phyloP scores from a whole-genome alignment of 2,888 invertebrate species.

The Acanthosepion esculentum region DNA sequence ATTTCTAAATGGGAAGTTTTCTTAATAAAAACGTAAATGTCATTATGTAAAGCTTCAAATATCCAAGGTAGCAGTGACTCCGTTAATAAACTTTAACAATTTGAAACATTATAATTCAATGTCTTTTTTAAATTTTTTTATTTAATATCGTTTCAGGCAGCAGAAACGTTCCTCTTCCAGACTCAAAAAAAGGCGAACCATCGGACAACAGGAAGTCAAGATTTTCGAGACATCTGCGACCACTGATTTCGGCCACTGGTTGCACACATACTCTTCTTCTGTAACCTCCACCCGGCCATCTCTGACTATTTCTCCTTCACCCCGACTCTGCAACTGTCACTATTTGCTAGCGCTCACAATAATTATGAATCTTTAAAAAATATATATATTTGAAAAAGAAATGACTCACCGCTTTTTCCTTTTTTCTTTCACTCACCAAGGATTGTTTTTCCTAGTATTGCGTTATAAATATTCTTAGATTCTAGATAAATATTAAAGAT shows the following conservation, averaged over 20 bases:
- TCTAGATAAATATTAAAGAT: neutral
- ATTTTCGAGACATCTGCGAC: neutral
- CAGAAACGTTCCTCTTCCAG: neutral
- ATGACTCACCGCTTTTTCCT: neutral
- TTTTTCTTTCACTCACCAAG: neutral
- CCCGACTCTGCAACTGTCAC: constrained; percentile 48
- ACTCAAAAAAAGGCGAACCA: neutral
- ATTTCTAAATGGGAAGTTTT: too few relatives aligned
- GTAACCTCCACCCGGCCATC: constrained; percentile 49
- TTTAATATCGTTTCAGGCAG: neutral
- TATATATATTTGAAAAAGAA: constrained; percentile 42
- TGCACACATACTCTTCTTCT: neutral
- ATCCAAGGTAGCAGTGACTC: neutral
- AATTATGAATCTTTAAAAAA: constrained; percentile 47
- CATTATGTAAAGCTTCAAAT: neutral
- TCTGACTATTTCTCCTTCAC: constrained; percentile 47
- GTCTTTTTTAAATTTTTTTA: neutral
- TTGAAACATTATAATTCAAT: neutral
- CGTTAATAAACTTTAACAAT: neutral
- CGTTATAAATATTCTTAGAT: neutral
- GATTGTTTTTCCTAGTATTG: neutral
- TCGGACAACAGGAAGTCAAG: neutral
- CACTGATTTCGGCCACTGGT: neutral
- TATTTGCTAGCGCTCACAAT: constrained; percentile 44
- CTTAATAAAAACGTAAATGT: too few relatives aligned